Evolutionary conservation across 2,797 vertebrate species (phyloP).

Genomic region (Chaetodon trifasciatus): DNA sequence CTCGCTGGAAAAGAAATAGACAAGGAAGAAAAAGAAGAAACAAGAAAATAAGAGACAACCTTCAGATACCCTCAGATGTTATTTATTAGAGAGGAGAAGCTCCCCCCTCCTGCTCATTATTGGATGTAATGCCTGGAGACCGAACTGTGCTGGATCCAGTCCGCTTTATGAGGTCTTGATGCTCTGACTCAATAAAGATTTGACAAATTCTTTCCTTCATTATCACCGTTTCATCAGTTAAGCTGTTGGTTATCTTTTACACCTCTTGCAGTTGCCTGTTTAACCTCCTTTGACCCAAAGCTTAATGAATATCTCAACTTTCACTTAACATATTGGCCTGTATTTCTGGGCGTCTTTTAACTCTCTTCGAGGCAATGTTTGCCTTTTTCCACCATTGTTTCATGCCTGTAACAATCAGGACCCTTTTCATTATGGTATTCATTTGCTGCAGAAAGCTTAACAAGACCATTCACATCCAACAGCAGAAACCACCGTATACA

Average conservation of each 20-base stretch:
- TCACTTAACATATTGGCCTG: neutral
- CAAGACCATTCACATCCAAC: neutral
- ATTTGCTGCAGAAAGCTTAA: neutral
- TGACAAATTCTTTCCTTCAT: constrained; percentile 63
- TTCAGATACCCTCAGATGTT: constrained; percentile 90
- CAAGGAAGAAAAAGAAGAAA: constrained; percentile 73
- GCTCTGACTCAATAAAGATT: constrained; percentile 65
- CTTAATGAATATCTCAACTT: neutral
- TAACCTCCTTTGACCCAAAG: constrained; percentile 1
- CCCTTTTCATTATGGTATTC: neutral
- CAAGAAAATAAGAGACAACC: constrained; percentile 87
- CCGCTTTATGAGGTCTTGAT: constrained; percentile 66
- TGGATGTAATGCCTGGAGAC: constrained; percentile 86
- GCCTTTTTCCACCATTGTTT: neutral
- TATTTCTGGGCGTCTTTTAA: neutral
- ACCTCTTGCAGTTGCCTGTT: neutral
- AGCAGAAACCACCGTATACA: too few species aligned
- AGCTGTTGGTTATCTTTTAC: neutral
- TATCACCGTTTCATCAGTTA: constrained; percentile 43
- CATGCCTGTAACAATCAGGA: neutral
- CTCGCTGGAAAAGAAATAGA: constrained; percentile 90
- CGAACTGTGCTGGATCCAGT: constrained; percentile 81
- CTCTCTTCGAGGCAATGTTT: neutral
- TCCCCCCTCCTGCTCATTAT: constrained; percentile 83
- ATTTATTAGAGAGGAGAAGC: constrained; percentile 88